A percentile compares a stretch with the other conserved stretches of the same genome.
Conservation (phyloP, 2,113 vertebrate species). For the Pica pica region DNA sequence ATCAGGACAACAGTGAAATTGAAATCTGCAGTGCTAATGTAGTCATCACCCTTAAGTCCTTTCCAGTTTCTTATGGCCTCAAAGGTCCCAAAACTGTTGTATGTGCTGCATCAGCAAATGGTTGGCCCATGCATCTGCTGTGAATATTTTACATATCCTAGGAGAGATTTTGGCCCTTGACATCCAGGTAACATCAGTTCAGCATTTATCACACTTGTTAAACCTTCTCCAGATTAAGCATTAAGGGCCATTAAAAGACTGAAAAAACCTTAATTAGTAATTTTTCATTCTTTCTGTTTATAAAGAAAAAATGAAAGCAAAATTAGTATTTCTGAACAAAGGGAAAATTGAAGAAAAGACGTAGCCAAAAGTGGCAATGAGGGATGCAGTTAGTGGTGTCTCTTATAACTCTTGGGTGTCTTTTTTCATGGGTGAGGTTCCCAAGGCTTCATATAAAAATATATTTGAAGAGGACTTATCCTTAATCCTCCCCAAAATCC, state of each 20-base stretch:
- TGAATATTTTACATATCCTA: neutral
- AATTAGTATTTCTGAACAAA: neutral
- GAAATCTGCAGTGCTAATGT: neutral
- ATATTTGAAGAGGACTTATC: neutral
- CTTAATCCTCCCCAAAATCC: neutral
- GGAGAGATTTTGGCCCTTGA: neutral
- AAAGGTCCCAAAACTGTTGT: neutral
- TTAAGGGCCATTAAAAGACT: rapidly evolving
- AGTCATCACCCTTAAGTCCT: neutral
- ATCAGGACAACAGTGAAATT: neutral
- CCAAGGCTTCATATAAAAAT: neutral
- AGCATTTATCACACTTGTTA: neutral
- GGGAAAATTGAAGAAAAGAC: neutral
- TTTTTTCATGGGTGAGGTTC: neutral
- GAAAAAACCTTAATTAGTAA: rapidly evolving
- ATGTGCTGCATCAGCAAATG: neutral
- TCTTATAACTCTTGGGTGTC: neutral
- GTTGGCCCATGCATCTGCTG: neutral
- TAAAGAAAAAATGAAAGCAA: neutral
- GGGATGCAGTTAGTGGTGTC: too few relatives aligned
- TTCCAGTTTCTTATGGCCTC: neutral
- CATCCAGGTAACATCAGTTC: neutral
- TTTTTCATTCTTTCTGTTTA: neutral
- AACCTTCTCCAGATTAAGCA: neutral
- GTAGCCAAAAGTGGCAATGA: neutral